phyloP scores from a whole-genome alignment of 53 echinoderm and acorn worm genomes.

The Mesocentrotus franciscanus region DNA sequence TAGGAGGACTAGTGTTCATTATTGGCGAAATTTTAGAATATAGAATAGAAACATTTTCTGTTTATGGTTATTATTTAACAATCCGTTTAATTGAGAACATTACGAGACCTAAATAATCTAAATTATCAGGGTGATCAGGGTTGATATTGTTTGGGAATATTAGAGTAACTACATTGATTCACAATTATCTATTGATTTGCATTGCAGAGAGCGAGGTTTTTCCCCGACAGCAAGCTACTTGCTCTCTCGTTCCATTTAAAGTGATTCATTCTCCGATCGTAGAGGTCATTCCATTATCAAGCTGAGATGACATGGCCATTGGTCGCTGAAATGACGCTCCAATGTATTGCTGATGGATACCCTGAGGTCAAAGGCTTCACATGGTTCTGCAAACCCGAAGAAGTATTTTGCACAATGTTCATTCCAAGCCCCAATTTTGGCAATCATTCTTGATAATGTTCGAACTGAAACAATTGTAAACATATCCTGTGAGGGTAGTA shows the following conservation, averaged over 20 bases:
- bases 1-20: background rate
- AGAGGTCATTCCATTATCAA: background rate
- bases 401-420: background rate
- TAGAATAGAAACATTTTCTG: no score
- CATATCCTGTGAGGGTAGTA: background rate
- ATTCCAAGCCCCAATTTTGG: background rate
- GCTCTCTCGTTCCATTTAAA: conserved; percentile 8
- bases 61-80: no score
- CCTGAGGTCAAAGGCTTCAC: background rate
- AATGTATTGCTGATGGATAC: background rate
- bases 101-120: no score
- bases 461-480: background rate
- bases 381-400: conserved; percentile 25
- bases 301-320: background rate
- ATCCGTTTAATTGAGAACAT: no score
- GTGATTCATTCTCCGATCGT: background rate
- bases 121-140: no score
- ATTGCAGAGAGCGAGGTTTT: background rate
- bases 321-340: background rate
- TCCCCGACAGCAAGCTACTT: background rate
- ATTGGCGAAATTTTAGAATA: no score
- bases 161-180: background rate
- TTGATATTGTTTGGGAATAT: background rate
- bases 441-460: background rate
- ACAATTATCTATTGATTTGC: background rate